phyloP scores from a whole-genome alignment of 2,888 invertebrate species.

The Chloromyia formosa region DNA sequence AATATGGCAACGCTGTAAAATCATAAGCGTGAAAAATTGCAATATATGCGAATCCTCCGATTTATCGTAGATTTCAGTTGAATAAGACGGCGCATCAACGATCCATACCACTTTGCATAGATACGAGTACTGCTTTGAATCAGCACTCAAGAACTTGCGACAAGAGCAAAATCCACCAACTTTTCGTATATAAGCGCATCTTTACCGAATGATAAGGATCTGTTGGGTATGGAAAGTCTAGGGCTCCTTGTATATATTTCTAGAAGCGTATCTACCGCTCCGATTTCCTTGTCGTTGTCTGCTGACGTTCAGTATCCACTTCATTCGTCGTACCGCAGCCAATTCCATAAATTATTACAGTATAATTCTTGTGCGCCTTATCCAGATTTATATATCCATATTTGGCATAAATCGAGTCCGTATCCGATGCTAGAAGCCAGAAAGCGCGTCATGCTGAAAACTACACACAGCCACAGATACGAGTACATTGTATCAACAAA shows the following conservation, averaged over 20 bases:
- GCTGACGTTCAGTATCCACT: background rate
- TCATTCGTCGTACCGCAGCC: constrained; percentile 1
- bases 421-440: constrained; percentile 5
- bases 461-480: background rate
- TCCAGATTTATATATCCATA: constrained; percentile 43
- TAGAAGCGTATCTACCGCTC: background rate
- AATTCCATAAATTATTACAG: constrained; percentile 45
- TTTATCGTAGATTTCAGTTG: background rate
- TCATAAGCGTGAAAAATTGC: no score
- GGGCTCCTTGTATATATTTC: background rate
- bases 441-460: constrained; percentile 22
- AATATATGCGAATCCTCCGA: no score
- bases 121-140: background rate
- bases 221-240: background rate
- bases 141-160: no score
- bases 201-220: constrained; percentile 1
- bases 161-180: no score
- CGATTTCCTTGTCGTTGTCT: constrained; percentile 5
- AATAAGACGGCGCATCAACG: background rate
- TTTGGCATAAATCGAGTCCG: constrained; percentile 45
- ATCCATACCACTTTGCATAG: background rate
- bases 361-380: constrained; percentile 44
- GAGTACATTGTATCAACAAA: constrained; percentile 18
- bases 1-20: no score
- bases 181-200: background rate